phyloP scores from a whole-genome alignment of 2,888 invertebrate species.

The Papilio demoleus region DNA sequence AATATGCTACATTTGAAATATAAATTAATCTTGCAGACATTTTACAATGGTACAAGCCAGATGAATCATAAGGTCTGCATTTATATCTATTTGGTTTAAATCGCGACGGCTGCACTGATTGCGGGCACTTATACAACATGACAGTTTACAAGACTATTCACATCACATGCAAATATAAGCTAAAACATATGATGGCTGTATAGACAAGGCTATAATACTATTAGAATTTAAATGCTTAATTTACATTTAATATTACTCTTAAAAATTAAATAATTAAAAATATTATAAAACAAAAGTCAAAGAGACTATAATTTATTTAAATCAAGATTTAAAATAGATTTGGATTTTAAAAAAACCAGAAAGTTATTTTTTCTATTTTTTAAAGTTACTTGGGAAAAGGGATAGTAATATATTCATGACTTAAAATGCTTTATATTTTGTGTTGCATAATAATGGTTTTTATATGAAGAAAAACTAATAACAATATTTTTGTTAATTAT shows the following conservation, averaged over 20 bases:
- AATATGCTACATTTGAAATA: not conserved
- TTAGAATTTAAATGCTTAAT: not conserved
- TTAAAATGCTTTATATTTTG: no score
- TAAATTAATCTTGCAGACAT: conserved; percentile 20
- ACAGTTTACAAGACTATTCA: not conserved
- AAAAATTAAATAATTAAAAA: no score
- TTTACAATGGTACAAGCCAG: not conserved
- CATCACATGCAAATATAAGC: not conserved
- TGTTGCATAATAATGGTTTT: no score
- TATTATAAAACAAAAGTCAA: no score
- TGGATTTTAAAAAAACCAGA: no score
- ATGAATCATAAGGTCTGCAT: conserved; percentile 10
- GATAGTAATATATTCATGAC: no score
- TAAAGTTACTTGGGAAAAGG: no score
- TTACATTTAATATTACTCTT: not conserved
- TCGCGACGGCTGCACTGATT: conserved; percentile 20
- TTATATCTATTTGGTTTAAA: conserved; percentile 15
- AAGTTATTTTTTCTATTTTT: no score
- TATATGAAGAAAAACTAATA: no score
- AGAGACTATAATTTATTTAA: no score
- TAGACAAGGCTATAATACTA: not conserved
- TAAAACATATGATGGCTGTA: not conserved
- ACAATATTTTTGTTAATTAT: no score
- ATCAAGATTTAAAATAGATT: no score
- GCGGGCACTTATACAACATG: conserved; percentile 7